Percentiles rank a stretch among this genome's conserved stretches.
These are phyloP conservation scores for Cyclophora albipunctata DNA, from an alignment of 2,888 invertebrate species.

Conservation along the genomic window DNA sequence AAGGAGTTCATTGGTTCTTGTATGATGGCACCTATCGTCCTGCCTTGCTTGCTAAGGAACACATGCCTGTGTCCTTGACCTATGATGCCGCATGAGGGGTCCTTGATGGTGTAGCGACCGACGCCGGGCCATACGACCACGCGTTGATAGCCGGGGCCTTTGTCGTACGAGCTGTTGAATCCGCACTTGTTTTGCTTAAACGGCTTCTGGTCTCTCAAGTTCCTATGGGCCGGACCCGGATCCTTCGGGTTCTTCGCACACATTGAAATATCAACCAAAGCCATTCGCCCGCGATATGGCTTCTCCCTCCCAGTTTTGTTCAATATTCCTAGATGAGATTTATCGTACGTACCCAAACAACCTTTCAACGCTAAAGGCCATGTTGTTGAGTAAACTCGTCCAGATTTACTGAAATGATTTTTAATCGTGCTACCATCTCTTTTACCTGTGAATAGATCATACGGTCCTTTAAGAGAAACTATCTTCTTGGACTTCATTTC, in stretches of 20 bases:
- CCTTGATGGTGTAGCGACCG: constrained; percentile 42
- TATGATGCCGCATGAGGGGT: constrained; percentile 28
- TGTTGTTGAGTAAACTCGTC: constrained; percentile 38
- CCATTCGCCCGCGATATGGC: constrained; percentile 57
- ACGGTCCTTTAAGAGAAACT: constrained; percentile 55
- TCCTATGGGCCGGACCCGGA: constrained; percentile 71
- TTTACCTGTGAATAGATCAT: constrained; percentile 65
- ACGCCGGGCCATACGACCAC: constrained; percentile 59
- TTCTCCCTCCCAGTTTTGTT: constrained; percentile 49
- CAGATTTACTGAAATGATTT: constrained; percentile 62
- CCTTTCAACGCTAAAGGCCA: constrained; percentile 55
- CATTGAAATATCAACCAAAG: constrained; percentile 65
- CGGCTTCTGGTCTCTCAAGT: constrained; percentile 27
- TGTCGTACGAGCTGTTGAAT: constrained; percentile 58
- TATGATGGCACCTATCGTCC: constrained; percentile 52
- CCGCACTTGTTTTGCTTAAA: constrained; percentile 39
- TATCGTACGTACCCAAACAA: constrained; percentile 45
- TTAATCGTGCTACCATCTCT: constrained; percentile 67
- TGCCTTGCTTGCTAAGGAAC: constrained; percentile 44
- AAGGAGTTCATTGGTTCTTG: constrained; percentile 55
- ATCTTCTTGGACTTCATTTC: constrained; percentile 51
- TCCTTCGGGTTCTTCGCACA: constrained; percentile 60
- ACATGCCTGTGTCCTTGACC: constrained; percentile 56
- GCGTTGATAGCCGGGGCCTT: constrained; percentile 47
- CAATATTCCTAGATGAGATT: constrained; percentile 47